Evolutionary conservation across 2,888 invertebrate genomes (phyloP), one percentile per base, ranked within the genome.

Genomic region (Dynastes hyllus): DNA sequence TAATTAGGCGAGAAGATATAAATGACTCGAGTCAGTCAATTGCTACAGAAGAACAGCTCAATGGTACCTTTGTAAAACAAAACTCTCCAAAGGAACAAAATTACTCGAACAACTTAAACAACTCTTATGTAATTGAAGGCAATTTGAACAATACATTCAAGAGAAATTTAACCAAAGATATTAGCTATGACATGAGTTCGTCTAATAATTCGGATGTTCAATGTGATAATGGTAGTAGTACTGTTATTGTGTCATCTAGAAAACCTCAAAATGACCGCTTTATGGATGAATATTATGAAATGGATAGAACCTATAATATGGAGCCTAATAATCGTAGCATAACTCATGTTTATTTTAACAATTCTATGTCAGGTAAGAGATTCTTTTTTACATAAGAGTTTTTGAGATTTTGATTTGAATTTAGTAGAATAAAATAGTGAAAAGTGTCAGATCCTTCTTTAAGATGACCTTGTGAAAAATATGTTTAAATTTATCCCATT

Each of bases 141-240:
- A 80, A 80, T 66, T 27, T 80, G 22, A 80, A 80, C 71, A 78
- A 73, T 32, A 80, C 78, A 8, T 80, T 80, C 45, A 80, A 80
- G 50, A 80, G 65, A 16, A 80, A 80, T 40, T 66, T 80, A 37
- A 80, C 80, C 27, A 79, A 79, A 63, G 79, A 79, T 55, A 55
- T 77, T 53, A 79, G 76, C 70, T 76, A 70, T n/a, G 79, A 79
- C 32, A 79, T 79, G 79, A 78, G 78, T 53, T 80, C 76, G 6
- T 78, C 80, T 11, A 80, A 61, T 76, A 78, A 80, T 78, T 80
- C 78, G 11, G 80, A 80, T 66, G 55, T 77, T 29, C 80, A 80
- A 61, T 70, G 71, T 67, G 77, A 78, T 13, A 45, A 55, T 67
- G 63, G 61, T 8, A 55, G 45, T 27, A 51, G 63, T 11, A 73